Percentiles rank a stretch among this genome's conserved stretches.
Evolutionary conservation across 23 tunicate species (phyloP).

Genomic region (Trididemnum nubilum): DNA sequence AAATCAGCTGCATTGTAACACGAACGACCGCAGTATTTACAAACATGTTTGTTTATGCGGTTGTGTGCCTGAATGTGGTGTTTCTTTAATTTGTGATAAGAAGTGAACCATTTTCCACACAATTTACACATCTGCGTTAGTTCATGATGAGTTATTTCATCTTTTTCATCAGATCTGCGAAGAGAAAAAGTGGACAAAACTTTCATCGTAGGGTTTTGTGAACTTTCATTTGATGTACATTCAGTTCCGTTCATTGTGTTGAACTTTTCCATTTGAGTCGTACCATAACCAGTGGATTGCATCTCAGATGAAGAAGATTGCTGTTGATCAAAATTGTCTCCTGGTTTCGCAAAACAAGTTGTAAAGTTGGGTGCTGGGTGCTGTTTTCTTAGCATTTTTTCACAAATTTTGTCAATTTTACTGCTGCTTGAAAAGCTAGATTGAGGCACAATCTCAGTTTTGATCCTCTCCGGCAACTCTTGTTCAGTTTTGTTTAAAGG

Average conservation of each 20-base stretch:
- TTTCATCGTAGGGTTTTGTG: neutral
- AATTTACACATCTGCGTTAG: neutral
- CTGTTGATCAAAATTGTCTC: no score
- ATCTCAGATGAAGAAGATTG: neutral
- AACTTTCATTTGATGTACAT: neutral
- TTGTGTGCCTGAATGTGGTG: slow-evolving; percentile 13
- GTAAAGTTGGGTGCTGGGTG: neutral
- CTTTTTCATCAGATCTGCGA: neutral
- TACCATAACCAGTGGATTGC: neutral
- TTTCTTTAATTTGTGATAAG: neutral
- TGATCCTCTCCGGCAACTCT: no score
- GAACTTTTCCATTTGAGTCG: neutral
- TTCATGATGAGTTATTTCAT: no score
- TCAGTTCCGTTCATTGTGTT: neutral
- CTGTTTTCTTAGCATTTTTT: neutral
- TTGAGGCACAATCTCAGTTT: no score
- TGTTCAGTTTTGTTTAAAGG: no score
- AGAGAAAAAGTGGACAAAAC: neutral
- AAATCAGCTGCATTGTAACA: slow-evolving; percentile 19
- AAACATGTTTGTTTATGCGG: neutral
- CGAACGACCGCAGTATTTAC: neutral
- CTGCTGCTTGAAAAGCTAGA: no score
- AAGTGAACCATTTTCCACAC: neutral
- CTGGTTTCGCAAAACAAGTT: no score
- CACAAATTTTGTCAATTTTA: slow-evolving; percentile 3